These are phyloP conservation scores for Selene dorsalis DNA, from an alignment of 2,797 vertebrate species.

Conservation along the genomic window DNA sequence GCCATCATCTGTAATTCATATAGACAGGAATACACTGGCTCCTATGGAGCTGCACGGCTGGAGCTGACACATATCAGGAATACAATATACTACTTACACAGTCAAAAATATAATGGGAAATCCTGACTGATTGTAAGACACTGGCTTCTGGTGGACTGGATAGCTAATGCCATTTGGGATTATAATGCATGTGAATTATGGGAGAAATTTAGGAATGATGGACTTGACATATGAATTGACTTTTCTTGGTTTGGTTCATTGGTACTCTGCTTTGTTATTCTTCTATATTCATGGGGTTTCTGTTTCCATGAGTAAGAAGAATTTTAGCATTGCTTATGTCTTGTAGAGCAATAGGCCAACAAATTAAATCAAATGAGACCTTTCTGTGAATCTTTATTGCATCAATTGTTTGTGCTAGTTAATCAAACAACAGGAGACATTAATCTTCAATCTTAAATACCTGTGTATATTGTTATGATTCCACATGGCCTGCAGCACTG, in stretches of 20 bases:
- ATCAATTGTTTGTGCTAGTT: neutral
- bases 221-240: too few relatives aligned
- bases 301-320: constrained; percentile 1
- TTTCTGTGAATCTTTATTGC: neutral
- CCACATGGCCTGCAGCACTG: too few relatives aligned
- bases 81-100: constrained; percentile 9
- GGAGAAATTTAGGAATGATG: neutral
- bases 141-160: constrained; percentile 28
- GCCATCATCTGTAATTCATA: constrained; percentile 51
- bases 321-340: constrained; percentile 7
- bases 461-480: too few relatives aligned
- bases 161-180: constrained; percentile 9
- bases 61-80: constrained; percentile 29
- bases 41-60: constrained; percentile 33
- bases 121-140: neutral
- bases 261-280: neutral
- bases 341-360: neutral
- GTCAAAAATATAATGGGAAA: neutral
- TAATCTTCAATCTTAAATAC: too few relatives aligned
- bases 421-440: neutral
- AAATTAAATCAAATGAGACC: too few relatives aligned
- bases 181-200: neutral
- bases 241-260: neutral
- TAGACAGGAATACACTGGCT: constrained; percentile 52
- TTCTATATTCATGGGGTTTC: neutral